Conservation (phyloP, 2,113 vertebrate genomes). For the Turnix velox region DNA sequence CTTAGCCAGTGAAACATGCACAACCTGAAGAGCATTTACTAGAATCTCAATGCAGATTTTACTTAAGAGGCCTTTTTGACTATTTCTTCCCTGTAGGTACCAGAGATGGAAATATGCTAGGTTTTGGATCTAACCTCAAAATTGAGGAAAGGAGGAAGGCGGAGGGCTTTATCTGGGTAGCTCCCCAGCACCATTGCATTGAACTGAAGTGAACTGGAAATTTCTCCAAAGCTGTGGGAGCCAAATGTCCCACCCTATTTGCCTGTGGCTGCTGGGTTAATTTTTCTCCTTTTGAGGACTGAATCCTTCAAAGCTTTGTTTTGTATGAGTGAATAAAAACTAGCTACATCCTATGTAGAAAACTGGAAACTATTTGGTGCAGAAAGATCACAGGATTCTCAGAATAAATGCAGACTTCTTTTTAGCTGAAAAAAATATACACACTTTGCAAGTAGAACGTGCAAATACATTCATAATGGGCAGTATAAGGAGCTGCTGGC, state of each 20-base stretch:
- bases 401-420: not conserved
- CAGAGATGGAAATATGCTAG: not conserved
- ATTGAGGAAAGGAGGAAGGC: not conserved
- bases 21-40: not conserved
- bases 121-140: not conserved
- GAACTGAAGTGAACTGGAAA: not conserved
- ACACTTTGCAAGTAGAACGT: not conserved
- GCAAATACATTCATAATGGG: not conserved
- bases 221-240: not conserved
- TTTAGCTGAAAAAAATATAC: not conserved
- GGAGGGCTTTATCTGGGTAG: not conserved
- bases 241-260: not conserved
- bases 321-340: not conserved
- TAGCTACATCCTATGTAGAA: not conserved
- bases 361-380: not conserved
- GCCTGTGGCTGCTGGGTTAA: not conserved
- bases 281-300: constrained; percentile 16
- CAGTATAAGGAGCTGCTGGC: not conserved
- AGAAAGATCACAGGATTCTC: not conserved
- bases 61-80: not conserved
- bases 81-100: not conserved
- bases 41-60: not conserved
- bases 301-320: not conserved
- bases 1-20: not conserved
- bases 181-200: not conserved